Base-by-base conservation (phyloP, 1,140 invertebrate genomes). In the Ruditapes philippinarum region DNA sequence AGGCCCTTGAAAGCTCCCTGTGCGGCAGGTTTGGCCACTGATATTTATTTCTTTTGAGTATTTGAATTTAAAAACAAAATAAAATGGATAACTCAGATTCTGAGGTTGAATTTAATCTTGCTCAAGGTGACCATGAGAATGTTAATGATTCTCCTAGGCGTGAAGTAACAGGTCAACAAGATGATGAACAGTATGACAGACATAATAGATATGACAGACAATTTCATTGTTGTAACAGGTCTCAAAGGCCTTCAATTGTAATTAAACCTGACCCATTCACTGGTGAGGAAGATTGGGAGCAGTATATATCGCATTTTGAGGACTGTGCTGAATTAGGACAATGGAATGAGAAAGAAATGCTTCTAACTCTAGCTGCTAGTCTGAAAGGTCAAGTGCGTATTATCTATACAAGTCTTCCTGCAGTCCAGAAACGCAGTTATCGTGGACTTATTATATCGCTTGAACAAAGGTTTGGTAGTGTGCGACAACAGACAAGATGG, bases 211-310 rank as follows among this genome's bases (percentile, higher is more conserved):
- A 36, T 36, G 17, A 40, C 68, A 40, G 36, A 73, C 5, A 22
- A 40, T 73, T 42, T 73, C 36, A 73, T 19, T 73, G 40, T 73
- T 73, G 36, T 73, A 5, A 73, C 9, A n/a, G 9, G 7, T 4
- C 25, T 7, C 4, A n/a, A 33, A 31, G 33, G 9, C 68, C 1
- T 1, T 42, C 68, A 42, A 73, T 73, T 9, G 19, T 31, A n/a
- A 73, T 73, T 40, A 89, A 85, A 73, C 88, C 81, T 36, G 88
- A 89, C 14, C 28, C 57, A 38, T 89, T 42, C 73, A 38, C 36
- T 54, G 88, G 88, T 45, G 45, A 57, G 4, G 65, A 89, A 12
- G 51, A 62, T n/a, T 74, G 49, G 65, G 80, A 89, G 19, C 62
- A 87, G 36, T 79, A 87, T 45, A 17, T 60, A 51, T 78, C 84